A percentile compares a stretch with the other conserved stretches of the same genome.
Evolutionary conservation across 1,140 invertebrate genomes (phyloP).

Genomic region (Limonius californicus): DNA sequence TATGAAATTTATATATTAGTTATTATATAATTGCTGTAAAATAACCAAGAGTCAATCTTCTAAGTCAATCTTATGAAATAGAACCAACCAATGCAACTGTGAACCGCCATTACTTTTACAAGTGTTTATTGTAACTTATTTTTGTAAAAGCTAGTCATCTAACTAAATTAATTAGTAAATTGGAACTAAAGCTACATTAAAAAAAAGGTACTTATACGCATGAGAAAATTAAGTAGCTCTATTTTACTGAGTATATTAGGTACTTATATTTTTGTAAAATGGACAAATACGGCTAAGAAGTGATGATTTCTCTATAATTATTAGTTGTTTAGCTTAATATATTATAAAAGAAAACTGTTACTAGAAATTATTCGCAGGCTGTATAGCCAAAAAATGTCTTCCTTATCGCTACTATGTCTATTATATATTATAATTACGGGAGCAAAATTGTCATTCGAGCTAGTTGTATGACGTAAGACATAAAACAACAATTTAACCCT

Average conservation of each 20-base stretch:
- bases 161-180: not conserved
- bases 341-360: conserved; percentile 3
- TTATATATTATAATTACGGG: conserved; percentile 14
- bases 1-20: no score
- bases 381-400: conserved; percentile 12
- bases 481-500: not conserved
- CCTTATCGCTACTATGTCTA: conserved; percentile 14
- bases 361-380: conserved; percentile 9
- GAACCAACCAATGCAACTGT: not conserved
- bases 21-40: no score
- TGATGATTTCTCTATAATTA: conserved; percentile 6
- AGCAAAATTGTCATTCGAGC: conserved; percentile 13
- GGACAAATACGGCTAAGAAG: conserved; percentile 4
- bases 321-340: conserved; percentile 11
- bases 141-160: not conserved
- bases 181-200: not conserved
- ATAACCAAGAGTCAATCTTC: no score
- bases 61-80: no score
- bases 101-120: not conserved
- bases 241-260: conserved; percentile 12
- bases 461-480: conserved; percentile 11
- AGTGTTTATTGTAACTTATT: not conserved
- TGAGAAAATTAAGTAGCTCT: conserved; percentile 3
- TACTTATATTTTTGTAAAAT: conserved; percentile 15
- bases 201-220: not conserved